A percentile compares a stretch with the other conserved stretches of the same genome.
These are phyloP conservation scores for Argyra leucocephala DNA, from an alignment of 2,888 invertebrate genomes.

Conservation along the genomic window DNA sequence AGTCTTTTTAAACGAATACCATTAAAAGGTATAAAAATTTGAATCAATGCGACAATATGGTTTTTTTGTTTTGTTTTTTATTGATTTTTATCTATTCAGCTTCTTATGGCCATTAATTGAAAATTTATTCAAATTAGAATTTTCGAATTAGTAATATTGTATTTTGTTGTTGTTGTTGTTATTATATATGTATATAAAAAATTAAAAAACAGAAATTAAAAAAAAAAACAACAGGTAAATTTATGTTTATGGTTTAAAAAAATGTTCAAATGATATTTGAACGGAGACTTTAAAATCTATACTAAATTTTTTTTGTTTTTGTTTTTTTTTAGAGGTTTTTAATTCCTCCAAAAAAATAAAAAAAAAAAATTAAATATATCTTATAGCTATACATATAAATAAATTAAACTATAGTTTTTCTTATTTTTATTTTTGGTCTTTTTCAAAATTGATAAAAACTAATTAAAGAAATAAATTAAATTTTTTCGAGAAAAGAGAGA, in stretches of 20 bases:
- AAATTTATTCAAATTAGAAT: slow-evolving; percentile 19
- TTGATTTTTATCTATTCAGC: slow-evolving; percentile 2
- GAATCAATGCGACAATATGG: not conserved
- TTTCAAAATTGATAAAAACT: not conserved
- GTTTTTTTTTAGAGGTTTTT: not conserved
- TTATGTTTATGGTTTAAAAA: not conserved
- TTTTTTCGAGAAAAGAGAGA: not conserved
- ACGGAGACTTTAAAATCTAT: not conserved
- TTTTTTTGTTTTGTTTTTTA: not conserved
- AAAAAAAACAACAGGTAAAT: not conserved
- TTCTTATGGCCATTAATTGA: slow-evolving; percentile 15
- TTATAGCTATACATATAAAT: too few species aligned
- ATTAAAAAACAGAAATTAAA: not conserved
- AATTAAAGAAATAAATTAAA: slow-evolving; percentile 1
- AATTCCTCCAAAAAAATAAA: too few species aligned
- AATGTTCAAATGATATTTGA: slow-evolving; percentile 1
- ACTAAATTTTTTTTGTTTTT: not conserved
- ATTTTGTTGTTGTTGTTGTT: not conserved
- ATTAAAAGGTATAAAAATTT: too few species aligned
- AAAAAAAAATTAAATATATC: too few species aligned
- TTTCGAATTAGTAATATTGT: not conserved
- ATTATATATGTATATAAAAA: too few species aligned
- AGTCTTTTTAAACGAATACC: too few species aligned
- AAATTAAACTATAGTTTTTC: not conserved
- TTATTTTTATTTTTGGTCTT: not conserved